phyloP scores from a whole-genome alignment of 2,888 invertebrate genomes.

The Anthrax anthrax region DNA sequence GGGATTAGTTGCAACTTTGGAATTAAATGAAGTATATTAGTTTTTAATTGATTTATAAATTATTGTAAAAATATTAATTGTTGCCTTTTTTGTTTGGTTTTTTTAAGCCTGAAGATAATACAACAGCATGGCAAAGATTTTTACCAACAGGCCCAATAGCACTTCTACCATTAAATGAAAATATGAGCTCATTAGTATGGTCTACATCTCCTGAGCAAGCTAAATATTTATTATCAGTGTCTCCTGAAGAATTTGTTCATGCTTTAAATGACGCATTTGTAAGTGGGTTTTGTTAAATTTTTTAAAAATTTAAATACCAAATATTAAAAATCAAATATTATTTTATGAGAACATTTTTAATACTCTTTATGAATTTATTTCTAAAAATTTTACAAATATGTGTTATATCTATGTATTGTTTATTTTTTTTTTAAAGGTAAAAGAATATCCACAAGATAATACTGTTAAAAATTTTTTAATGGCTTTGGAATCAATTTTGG shows the following conservation, averaged over 20 bases:
- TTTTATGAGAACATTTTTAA: too few relatives aligned
- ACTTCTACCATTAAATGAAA: conserved; percentile 66
- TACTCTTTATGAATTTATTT: too few relatives aligned
- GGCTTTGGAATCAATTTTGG: conserved; percentile 36
- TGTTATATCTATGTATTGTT: too few relatives aligned
- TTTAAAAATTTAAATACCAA: too few relatives aligned
- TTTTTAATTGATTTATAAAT: not conserved
- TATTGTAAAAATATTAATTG: not conserved
- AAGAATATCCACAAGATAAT: conserved; percentile 26
- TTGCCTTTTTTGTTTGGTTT: not conserved
- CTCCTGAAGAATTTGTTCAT: conserved; percentile 72
- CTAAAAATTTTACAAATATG: not conserved
- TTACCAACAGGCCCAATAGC: conserved; percentile 86
- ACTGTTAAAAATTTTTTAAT: conserved; percentile 33
- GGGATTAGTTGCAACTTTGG: conserved; percentile 84
- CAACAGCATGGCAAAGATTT: conserved; percentile 93
- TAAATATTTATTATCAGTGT: conserved; percentile 50
- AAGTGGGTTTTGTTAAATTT: conserved; percentile 25
- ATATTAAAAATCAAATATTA: too few relatives aligned
- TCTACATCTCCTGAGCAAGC: conserved; percentile 63
- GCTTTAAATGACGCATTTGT: conserved; percentile 76
- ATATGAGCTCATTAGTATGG: conserved; percentile 88
- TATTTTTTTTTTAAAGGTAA: conserved; percentile 15
- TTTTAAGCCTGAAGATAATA: conserved; percentile 53
- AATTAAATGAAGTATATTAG: conserved; percentile 37